Conservation (phyloP, 2,888 invertebrate genomes). For the Agrochola macilenta region DNA sequence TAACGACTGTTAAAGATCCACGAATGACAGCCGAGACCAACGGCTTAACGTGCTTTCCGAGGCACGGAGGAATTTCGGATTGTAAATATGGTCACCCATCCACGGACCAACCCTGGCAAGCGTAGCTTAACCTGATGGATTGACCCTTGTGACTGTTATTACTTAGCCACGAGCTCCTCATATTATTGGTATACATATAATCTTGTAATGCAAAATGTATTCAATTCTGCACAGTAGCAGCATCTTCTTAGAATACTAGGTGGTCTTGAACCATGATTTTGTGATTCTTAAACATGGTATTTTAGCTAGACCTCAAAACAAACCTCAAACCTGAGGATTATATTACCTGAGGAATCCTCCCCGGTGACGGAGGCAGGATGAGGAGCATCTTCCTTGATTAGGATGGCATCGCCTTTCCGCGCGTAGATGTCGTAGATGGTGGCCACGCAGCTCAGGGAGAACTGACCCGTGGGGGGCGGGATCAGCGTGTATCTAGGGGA, state of each 20-base stretch:
- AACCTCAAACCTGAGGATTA: not conserved
- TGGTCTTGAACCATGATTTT: no score
- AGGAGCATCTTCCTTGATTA: constrained; percentile 90
- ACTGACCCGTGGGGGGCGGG: constrained; percentile 85
- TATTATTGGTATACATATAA: not conserved
- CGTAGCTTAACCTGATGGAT: no score
- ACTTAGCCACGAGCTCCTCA: no score
- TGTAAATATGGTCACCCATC: no score
- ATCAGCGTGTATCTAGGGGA: constrained; percentile 79
- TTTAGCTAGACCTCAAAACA: not conserved
- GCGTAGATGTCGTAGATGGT: constrained; percentile 91
- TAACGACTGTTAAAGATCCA: no score
- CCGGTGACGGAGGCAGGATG: constrained; percentile 88
- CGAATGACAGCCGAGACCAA: no score
- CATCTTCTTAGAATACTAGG: no score
- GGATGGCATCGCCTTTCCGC: constrained; percentile 88
- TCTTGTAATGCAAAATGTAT: not conserved
- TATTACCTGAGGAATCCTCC: constrained; percentile 83
- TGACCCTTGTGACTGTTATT: no score
- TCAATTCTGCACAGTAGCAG: no score
- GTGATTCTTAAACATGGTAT: not conserved
- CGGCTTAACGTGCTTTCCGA: no score
- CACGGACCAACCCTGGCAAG: no score
- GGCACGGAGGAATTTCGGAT: no score
- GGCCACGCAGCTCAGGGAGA: constrained; percentile 90